These are phyloP conservation scores for Fragariocoptes setiger DNA, from an alignment of 1,140 invertebrate species.

Conservation along the genomic window DNA sequence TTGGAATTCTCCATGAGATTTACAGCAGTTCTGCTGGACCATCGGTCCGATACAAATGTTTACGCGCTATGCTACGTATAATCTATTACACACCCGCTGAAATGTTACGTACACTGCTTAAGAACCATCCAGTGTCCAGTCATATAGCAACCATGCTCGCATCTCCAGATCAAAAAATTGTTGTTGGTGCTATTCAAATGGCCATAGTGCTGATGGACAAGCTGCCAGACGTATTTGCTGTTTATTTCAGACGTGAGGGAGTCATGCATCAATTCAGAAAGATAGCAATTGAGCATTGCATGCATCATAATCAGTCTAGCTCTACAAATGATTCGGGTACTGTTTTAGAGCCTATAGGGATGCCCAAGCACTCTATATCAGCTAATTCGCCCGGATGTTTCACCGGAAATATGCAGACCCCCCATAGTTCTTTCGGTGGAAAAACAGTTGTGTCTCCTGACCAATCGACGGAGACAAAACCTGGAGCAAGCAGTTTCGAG, in stretches of 20 bases:
- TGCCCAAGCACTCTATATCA: too few species aligned
- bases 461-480: too few species aligned
- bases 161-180: slow-evolving; percentile 68
- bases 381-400: too few species aligned
- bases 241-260: slow-evolving; percentile 76
- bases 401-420: too few species aligned
- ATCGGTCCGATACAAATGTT: slow-evolving; percentile 77
- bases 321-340: too few species aligned
- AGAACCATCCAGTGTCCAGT: slow-evolving; percentile 72
- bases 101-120: slow-evolving; percentile 34
- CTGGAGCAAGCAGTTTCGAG: too few species aligned
- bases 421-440: too few species aligned
- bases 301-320: too few species aligned
- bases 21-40: slow-evolving; percentile 87
- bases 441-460: too few species aligned
- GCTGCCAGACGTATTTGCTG: slow-evolving; percentile 62
- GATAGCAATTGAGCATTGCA: slow-evolving; percentile 17
- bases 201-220: slow-evolving; percentile 84
- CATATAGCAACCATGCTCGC: slow-evolving; percentile 93
- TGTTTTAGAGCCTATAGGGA: too few species aligned
- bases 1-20: slow-evolving; percentile 64
- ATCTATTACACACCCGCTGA: slow-evolving; percentile 45
- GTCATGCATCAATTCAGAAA: slow-evolving; percentile 64
- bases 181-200: slow-evolving; percentile 85
- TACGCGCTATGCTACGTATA: slow-evolving; percentile 73